phyloP scores from a whole-genome alignment of 2,797 vertebrate species.

The Gymnothorax javanicus region DNA sequence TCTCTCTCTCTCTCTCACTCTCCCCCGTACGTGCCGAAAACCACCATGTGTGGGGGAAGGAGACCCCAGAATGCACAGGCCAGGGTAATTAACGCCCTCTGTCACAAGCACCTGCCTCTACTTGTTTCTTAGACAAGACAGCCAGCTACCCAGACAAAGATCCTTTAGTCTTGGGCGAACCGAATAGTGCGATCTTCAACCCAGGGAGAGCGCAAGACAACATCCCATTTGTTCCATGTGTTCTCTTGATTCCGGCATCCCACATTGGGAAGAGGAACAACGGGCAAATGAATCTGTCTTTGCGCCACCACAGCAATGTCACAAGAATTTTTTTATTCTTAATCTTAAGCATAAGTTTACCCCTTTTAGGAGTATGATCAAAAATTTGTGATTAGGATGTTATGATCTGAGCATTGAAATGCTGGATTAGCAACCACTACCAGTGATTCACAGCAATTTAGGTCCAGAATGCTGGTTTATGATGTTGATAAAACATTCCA shows the following conservation, averaged over 20 bases:
- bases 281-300: not conserved
- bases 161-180: not conserved
- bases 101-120: conserved; percentile 71
- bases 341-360: too few relatives aligned
- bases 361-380: too few relatives aligned
- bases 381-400: too few relatives aligned
- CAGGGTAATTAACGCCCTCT: conserved; percentile 62
- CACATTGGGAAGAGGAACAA: too few relatives aligned
- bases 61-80: not conserved
- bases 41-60: not conserved
- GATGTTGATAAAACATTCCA: too few relatives aligned
- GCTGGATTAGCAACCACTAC: too few relatives aligned
- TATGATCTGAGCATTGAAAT: too few relatives aligned
- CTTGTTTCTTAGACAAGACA: conserved; percentile 46
- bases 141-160: not conserved
- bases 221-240: not conserved
- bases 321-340: not conserved
- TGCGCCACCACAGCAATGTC: not conserved
- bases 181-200: not conserved
- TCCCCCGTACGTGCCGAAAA: too few relatives aligned
- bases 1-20: not conserved
- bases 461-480: too few relatives aligned
- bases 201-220: not conserved
- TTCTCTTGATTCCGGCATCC: not conserved
- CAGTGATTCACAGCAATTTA: too few relatives aligned